phyloP scores from a whole-genome alignment of 2,113 vertebrate genomes.

The Melanerpes formicivorus region DNA sequence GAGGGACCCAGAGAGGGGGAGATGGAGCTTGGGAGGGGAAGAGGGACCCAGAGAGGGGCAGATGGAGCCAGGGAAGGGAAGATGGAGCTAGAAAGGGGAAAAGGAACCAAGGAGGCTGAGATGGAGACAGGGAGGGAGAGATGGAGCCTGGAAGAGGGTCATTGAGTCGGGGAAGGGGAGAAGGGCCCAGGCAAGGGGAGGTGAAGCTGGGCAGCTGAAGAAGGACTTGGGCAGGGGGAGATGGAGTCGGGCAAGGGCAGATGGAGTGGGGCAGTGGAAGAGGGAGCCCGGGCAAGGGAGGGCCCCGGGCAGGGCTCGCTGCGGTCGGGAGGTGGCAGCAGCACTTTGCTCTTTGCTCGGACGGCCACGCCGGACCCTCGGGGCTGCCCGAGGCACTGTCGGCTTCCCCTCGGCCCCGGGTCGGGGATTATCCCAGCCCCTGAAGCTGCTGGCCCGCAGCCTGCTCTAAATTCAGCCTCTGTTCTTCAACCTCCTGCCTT shows the following conservation, averaged over 20 bases:
- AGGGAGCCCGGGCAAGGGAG: background rate
- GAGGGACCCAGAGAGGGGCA: background rate
- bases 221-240: background rate
- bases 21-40: background rate
- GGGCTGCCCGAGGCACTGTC: background rate
- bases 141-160: too few species aligned
- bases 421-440: background rate
- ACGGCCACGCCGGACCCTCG: background rate
- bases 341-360: slow-evolving; percentile 42
- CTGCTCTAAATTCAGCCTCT: background rate
- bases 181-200: background rate
- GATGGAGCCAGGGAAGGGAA: background rate
- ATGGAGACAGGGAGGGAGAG: too few species aligned
- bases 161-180: background rate
- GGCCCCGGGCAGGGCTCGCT: background rate
- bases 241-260: background rate
- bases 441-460: background rate
- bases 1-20: background rate
- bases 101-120: background rate
- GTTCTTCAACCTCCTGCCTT: background rate
- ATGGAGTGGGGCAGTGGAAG: background rate
- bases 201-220: too few species aligned
- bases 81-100: too few species aligned
- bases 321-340: slow-evolving; percentile 61
- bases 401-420: too few species aligned